Percentiles rank a stretch among this genome's conserved stretches.
phyloP scores from a whole-genome alignment of 2,888 invertebrate species.

The Oscheius sp. region DNA sequence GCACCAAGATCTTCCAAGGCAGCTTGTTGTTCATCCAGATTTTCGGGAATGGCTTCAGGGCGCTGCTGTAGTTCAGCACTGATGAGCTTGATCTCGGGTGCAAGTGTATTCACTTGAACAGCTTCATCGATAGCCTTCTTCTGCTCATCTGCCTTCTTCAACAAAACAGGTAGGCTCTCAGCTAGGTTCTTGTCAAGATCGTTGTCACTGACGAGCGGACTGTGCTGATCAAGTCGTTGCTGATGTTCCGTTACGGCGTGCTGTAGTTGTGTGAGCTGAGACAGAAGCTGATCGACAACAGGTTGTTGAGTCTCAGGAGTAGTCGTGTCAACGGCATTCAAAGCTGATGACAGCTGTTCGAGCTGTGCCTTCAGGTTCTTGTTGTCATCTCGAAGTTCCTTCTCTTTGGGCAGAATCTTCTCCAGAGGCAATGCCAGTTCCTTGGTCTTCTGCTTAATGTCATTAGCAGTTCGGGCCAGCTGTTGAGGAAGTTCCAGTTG shows the following conservation, averaged over 20 bases:
- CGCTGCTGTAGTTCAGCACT: conserved; percentile 47
- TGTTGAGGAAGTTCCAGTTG: conserved; percentile 42
- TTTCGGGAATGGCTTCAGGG: conserved; percentile 42
- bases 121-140: conserved; percentile 42
- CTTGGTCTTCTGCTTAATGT: conserved; percentile 47
- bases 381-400: conserved; percentile 32
- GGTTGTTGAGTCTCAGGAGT: conserved; percentile 43
- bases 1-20: conserved; percentile 51
- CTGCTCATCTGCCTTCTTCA: conserved; percentile 38
- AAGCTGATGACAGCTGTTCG: conserved; percentile 12
- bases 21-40: conserved; percentile 52
- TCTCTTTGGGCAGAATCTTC: conserved; percentile 31
- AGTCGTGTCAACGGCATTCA: background rate
- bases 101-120: conserved; percentile 45
- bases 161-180: conserved; percentile 22
- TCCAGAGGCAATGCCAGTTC: conserved; percentile 40
- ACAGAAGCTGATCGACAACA: conserved; percentile 42
- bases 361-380: conserved; percentile 39
- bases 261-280: conserved; percentile 42
- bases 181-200: conserved; percentile 45
- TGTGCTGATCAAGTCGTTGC: conserved; percentile 31
- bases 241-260: conserved; percentile 36
- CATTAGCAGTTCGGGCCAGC: conserved; percentile 45
- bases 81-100: conserved; percentile 49
- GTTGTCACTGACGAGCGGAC: conserved; percentile 37